phyloP scores from a whole-genome alignment of 2,113 vertebrate species.

The Toxostoma redivivum region DNA sequence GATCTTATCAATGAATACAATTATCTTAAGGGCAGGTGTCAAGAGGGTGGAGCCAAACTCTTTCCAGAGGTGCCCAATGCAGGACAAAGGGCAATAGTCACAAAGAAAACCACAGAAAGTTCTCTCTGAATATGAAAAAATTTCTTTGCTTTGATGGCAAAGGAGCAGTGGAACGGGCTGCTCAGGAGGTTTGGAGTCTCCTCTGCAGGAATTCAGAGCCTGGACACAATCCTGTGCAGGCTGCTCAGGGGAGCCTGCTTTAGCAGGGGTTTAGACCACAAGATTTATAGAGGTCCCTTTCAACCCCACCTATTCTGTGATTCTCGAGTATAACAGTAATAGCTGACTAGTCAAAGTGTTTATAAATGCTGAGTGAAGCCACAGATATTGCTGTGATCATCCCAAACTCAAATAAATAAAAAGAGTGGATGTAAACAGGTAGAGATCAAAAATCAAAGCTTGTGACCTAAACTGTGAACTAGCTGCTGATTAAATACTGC shows the following conservation, averaged over 20 bases:
- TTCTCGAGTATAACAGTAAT: background rate
- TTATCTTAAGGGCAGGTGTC: background rate
- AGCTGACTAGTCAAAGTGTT: background rate
- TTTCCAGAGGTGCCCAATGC: background rate
- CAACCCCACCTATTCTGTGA: background rate
- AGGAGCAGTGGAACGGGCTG: background rate
- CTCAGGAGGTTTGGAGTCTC: background rate
- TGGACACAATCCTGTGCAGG: background rate
- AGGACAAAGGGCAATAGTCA: background rate
- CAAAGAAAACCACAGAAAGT: background rate
- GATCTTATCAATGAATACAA: background rate
- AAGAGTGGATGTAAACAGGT: background rate
- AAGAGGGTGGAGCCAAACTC: background rate
- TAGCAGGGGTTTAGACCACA: too few species aligned
- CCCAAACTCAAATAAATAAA: background rate
- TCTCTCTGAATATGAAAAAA: background rate
- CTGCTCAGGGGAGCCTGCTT: background rate
- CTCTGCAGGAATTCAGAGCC: background rate
- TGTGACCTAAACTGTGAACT: background rate
- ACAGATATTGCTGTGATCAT: background rate
- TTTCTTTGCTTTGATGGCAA: accelerated
- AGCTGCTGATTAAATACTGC: background rate
- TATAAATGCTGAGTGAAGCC: background rate
- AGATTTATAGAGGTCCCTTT: background rate
- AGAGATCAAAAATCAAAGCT: background rate